Evolutionary conservation across 2,888 invertebrate species (phyloP).

Genomic region (Dendrolimus houi): DNA sequence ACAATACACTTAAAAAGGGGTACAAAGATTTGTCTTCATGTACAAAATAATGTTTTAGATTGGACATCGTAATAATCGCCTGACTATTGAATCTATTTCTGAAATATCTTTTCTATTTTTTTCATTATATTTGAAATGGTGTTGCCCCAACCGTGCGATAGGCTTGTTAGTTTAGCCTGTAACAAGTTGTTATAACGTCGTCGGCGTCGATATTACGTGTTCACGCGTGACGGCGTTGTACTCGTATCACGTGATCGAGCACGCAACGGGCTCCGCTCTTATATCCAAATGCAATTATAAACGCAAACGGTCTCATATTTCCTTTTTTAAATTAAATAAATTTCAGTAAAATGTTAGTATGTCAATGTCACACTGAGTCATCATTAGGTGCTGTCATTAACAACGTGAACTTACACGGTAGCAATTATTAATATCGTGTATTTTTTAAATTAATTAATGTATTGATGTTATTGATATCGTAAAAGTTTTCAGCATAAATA

Average conservation of each 20-base stretch:
- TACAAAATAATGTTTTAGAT: conserved; percentile 13
- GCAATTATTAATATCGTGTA: too few relatives aligned
- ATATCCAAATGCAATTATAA: conserved; percentile 42
- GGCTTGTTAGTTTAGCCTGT: conserved; percentile 58
- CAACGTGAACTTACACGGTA: too few relatives aligned
- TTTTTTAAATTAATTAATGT: too few relatives aligned
- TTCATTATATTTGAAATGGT: neutral
- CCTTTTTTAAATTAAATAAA: neutral
- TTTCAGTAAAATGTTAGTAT: neutral
- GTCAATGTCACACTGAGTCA: too few relatives aligned
- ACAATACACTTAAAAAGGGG: too few relatives aligned
- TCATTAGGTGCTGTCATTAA: too few relatives aligned
- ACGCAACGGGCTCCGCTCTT: conserved; percentile 53
- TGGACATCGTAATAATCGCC: neutral
- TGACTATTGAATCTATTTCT: neutral
- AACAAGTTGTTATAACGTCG: conserved; percentile 61
- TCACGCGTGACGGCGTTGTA: conserved; percentile 56
- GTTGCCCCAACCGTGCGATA: neutral
- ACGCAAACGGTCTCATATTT: conserved; percentile 19
- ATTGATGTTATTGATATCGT: too few relatives aligned
- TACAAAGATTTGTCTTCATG: too few relatives aligned
- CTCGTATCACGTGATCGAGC: conserved; percentile 60
- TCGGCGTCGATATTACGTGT: conserved; percentile 21
- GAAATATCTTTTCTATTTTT: neutral
- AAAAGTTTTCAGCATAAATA: too few relatives aligned